Base-by-base conservation (phyloP, 2,113 vertebrate species). In the Hemiscyllium ocellatum region DNA sequence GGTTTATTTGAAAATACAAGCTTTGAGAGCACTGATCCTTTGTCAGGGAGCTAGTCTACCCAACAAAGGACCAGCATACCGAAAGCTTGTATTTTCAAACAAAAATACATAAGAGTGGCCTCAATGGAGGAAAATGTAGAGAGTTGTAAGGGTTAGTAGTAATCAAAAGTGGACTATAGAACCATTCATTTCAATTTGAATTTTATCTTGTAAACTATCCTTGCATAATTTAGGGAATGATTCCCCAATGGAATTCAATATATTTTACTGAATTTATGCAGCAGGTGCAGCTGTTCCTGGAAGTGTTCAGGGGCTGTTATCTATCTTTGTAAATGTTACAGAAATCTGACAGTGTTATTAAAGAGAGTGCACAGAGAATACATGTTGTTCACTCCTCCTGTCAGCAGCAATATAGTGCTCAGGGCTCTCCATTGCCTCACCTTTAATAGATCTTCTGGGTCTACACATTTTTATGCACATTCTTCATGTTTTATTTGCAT, bases 331-430 rank as follows among this genome's bases (percentile, higher is more conserved):
- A 52, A 95, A 95, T 72, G 42, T 29, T 70, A 76, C 69, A 95
- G 22, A 72, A 72, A 72, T 72, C 93, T 95, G 93, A 95, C 93
- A 95, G 26, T 76, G 47, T 70, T 95, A 95, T 95, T 95, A 72
- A 95, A 33, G 66, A 19, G 68, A 29, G 68, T 94, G 94, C 56
- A 93, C 6, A 19, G n/a, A 66, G n/a, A 93, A 93, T 66, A 66
- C 37, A 24, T 93, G 33, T 29, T 20, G 89, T 66, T 93, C 37
- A 66, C 61, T 93, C 15, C 61, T 37, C 33, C 37, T 95, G 69
- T 72, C 94, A 95, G 37, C 69, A 95, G 52, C 69, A 95, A 95
- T 72, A 50, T 72, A 69, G 37, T 52, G 29, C 20, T 91, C 61
- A 95, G 42, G 68, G 42, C 24, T 50, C 47, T 29, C 37, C 22